Base-by-base conservation (phyloP, 53 echinoderm and acorn worm species). In the Arbacia lixula region DNA sequence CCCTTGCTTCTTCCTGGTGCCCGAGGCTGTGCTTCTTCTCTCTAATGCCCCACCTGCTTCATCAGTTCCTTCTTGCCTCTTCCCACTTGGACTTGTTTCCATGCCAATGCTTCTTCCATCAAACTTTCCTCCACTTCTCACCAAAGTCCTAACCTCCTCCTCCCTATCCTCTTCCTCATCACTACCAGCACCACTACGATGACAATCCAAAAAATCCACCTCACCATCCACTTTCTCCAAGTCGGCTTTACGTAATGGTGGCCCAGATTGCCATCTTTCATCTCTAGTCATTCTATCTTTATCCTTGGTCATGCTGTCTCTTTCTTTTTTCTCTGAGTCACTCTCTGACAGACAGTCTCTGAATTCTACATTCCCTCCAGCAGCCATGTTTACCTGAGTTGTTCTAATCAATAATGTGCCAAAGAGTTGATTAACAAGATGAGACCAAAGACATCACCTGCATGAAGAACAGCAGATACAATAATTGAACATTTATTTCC, bases 51-150 rank as follows among this genome's bases (percentile, higher is more conserved):
- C 43, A 17, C 25, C 43, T 27, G 41, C 12, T 12, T 41, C 1
- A 3, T 5, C 69, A 6, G 10, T 6, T 68, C 43, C 42, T 27
- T 26, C 28, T 11, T 27, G 41, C 43, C 43, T 68, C 14, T 9
- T 8, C 25, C 19, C 27, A 42, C 4, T 42, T 0, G 69, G 28
- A 68, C 20, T 27, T 11, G 3, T 34, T 29, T 28, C 35, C 1
- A 19, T 32, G 19, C 34, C 19, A 53, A 33, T 1, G 19, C 35
- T 33, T 16, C 6, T 29, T 31, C n/a, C 50, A 53, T 36, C 41
- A 21, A 67, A 54, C 43, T 58, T 60, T 24, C 24, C 72, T 60
- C 56, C 76, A 34, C 32, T 39, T 26, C 46, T 83, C 61, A 64
- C n/a, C n/a, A n/a, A n/a, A n/a, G 38, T 65, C 66, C 50, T 64